Conservation (phyloP, 2,113 vertebrate genomes). For the Ophiodon elongatus region DNA sequence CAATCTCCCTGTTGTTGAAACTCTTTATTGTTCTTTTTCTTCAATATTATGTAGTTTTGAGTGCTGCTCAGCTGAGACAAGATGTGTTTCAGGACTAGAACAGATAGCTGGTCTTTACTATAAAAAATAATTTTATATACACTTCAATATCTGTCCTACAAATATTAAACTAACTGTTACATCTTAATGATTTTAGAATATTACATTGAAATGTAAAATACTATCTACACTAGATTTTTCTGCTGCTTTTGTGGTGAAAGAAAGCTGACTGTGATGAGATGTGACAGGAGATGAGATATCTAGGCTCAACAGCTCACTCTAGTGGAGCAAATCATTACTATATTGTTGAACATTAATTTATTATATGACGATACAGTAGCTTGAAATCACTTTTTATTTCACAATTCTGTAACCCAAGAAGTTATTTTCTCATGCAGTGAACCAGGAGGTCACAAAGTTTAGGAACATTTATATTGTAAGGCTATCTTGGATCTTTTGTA, state of each 20-base stretch:
- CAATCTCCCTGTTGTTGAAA: too few relatives aligned
- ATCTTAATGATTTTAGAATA: not conserved
- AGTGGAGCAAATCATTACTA: constrained; percentile 44
- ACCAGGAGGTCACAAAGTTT: not conserved
- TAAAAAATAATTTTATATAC: not conserved
- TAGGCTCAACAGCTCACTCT: constrained; percentile 55
- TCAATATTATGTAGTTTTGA: not conserved
- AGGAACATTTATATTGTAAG: not conserved
- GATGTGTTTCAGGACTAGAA: not conserved
- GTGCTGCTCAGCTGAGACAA: not conserved
- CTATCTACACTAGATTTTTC: not conserved
- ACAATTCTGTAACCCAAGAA: not conserved
- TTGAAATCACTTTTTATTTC: not conserved
- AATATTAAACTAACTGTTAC: not conserved
- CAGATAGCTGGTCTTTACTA: not conserved
- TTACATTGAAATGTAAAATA: constrained; percentile 11
- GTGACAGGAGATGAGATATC: not conserved
- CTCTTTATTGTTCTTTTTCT: not conserved
- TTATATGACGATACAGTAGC: not conserved
- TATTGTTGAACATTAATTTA: not conserved
- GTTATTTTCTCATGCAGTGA: not conserved
- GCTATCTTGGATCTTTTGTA: not conserved
- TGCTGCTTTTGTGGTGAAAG: constrained; percentile 3
- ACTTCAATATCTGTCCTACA: not conserved
- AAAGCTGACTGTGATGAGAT: not conserved